Conservation (phyloP, 2,113 vertebrate species). For the Stigmatopora nigra region DNA sequence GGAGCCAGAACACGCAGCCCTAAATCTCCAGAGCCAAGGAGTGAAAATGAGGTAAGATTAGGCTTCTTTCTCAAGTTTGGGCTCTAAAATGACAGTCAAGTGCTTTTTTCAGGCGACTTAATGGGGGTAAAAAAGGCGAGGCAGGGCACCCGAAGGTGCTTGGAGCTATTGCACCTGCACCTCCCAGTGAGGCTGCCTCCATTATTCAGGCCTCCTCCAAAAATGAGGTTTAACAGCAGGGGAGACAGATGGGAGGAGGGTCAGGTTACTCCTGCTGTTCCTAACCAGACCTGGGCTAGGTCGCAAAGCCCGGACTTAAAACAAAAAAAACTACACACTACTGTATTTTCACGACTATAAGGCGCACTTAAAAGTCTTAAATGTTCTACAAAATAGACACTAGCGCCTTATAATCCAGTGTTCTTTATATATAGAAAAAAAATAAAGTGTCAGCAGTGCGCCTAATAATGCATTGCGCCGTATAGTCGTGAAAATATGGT, state of each 20-base stretch:
- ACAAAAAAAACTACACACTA: slow-evolving; percentile 9
- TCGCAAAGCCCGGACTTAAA: slow-evolving; percentile 52
- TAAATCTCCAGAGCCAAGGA: background rate
- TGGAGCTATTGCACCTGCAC: slow-evolving; percentile 62
- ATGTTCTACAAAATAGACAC: too few species aligned
- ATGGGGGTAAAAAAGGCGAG: slow-evolving; percentile 28
- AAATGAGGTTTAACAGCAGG: slow-evolving; percentile 63
- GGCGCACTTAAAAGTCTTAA: too few species aligned
- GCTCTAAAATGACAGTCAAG: slow-evolving; percentile 56
- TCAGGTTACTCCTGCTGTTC: slow-evolving; percentile 70
- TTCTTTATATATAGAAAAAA: too few species aligned
- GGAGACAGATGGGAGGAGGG: slow-evolving; percentile 74
- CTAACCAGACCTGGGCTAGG: slow-evolving; percentile 44
- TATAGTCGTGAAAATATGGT: too few species aligned
- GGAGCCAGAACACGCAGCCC: background rate
- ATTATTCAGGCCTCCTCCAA: slow-evolving; percentile 48
- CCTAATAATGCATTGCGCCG: too few species aligned
- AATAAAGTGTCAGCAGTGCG: too few species aligned
- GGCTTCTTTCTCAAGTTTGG: slow-evolving; percentile 32
- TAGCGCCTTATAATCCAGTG: too few species aligned
- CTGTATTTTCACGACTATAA: too few species aligned
- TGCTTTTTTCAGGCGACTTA: slow-evolving; percentile 46
- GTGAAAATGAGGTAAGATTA: slow-evolving; percentile 50
- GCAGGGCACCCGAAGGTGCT: slow-evolving; percentile 52
- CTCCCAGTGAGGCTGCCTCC: slow-evolving; percentile 47